Conservation (phyloP, 2,113 vertebrate species). For the Macroglossus sobrinus region DNA sequence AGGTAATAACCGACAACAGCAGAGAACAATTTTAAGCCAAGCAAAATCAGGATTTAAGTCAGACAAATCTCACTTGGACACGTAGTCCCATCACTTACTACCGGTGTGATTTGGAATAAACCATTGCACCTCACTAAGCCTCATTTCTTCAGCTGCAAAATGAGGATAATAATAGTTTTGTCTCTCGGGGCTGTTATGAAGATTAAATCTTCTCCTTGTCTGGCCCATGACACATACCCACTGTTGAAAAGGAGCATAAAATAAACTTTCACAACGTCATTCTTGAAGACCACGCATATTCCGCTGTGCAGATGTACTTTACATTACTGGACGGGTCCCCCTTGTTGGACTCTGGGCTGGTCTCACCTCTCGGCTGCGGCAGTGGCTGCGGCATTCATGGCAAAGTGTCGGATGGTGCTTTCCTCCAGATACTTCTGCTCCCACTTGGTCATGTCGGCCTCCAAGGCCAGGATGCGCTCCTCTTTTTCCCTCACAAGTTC, state of each 20-base stretch:
- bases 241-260: background rate
- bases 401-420: constrained; percentile 89
- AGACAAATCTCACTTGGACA: background rate
- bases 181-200: background rate
- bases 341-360: background rate
- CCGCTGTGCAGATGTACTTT: too few species aligned
- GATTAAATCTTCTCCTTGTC: background rate
- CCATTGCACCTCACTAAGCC: background rate
- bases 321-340: background rate
- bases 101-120: background rate
- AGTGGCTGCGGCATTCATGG: constrained; percentile 86
- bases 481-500: constrained; percentile 90
- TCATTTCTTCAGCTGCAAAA: background rate
- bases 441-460: constrained; percentile 92
- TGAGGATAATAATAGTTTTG: background rate
- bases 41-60: background rate
- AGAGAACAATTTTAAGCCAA: background rate
- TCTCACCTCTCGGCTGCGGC: constrained; percentile 84
- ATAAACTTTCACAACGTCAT: background rate
- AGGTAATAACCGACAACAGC: background rate
- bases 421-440: constrained; percentile 93
- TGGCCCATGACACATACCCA: background rate
- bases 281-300: background rate
- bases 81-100: background rate
- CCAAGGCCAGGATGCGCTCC: constrained; percentile 88